Conservation (phyloP, 2,113 vertebrate genomes). For the Lepus americanus region DNA sequence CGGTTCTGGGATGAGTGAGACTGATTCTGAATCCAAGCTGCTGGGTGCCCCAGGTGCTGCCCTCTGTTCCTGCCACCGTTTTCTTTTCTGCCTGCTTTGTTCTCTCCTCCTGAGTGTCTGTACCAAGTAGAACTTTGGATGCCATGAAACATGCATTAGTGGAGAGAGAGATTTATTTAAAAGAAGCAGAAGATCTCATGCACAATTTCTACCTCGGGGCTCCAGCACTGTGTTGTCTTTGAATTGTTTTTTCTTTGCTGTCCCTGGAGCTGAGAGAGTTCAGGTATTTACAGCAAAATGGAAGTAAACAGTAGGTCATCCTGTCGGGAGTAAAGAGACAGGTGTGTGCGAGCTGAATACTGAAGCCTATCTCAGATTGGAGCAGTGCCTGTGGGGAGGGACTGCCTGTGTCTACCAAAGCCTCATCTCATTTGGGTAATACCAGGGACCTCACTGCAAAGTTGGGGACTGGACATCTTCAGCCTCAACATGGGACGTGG, state of each 20-base stretch:
- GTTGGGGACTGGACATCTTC: not conserved
- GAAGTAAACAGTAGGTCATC: conserved; percentile 42
- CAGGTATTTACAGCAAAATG: conserved; percentile 60
- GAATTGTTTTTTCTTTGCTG: conserved; percentile 47
- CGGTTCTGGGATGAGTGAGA: conserved; percentile 60
- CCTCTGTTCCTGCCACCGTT: conserved; percentile 58
- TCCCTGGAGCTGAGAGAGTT: conserved; percentile 51
- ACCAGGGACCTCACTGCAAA: not conserved
- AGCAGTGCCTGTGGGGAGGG: rapidly evolving
- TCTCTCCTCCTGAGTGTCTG: conserved; percentile 31
- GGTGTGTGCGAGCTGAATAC: not conserved
- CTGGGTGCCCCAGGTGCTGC: conserved; percentile 71
- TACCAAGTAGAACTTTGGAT: conserved; percentile 66
- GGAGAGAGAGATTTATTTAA: conserved; percentile 70
- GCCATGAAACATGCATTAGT: conserved; percentile 77
- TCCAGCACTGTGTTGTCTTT: conserved; percentile 50
- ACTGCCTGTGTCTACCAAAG: rapidly evolving
- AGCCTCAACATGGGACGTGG: not conserved
- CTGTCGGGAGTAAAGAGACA: not conserved
- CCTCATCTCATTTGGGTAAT: not conserved
- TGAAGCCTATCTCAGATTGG: rapidly evolving
- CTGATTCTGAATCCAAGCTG: conserved; percentile 71
- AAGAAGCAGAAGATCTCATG: conserved; percentile 30
- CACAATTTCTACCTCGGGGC: conserved; percentile 61
- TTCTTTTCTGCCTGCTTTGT: conserved; percentile 50